Evolutionary conservation across 2,888 invertebrate genomes (phyloP).

Genomic region (Trissonchulus latispiculum): DNA sequence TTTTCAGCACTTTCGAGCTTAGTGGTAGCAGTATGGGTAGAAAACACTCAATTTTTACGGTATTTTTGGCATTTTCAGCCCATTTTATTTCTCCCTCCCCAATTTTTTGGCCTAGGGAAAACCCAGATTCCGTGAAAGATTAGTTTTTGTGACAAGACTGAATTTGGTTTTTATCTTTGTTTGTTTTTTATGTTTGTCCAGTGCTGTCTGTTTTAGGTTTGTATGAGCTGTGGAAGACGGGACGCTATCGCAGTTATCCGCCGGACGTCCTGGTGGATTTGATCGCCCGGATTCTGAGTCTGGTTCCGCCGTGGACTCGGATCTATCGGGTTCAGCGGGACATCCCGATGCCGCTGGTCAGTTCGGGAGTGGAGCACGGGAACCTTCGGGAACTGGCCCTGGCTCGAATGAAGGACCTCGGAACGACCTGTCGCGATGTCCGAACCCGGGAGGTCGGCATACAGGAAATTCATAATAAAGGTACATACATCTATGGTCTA

Average conservation of each 20-base stretch:
- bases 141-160: too few relatives aligned
- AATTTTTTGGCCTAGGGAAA: too few relatives aligned
- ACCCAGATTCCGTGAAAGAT: too few relatives aligned
- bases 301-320: slow-evolving; percentile 97
- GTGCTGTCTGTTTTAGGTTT: too few relatives aligned
- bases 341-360: slow-evolving; percentile 95
- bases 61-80: too few relatives aligned
- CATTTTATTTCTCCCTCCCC: too few relatives aligned
- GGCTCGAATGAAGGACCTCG: slow-evolving; percentile 89
- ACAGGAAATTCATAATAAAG: slow-evolving; percentile 93
- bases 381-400: slow-evolving; percentile 89
- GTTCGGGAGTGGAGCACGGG: slow-evolving; percentile 78
- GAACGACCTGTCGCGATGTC: slow-evolving; percentile 87
- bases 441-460: slow-evolving; percentile 97
- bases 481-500: too few relatives aligned
- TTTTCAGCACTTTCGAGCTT: too few relatives aligned
- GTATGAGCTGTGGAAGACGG: slow-evolving; percentile 89
- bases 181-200: too few relatives aligned
- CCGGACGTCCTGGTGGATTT: slow-evolving; percentile 85
- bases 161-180: too few relatives aligned
- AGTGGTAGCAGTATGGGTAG: too few relatives aligned
- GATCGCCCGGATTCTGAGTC: slow-evolving; percentile 80
- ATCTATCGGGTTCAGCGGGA: slow-evolving; percentile 74
- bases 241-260: slow-evolving; percentile 83
- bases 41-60: too few relatives aligned